Conservation (phyloP, 2,113 vertebrate species). For the Corynorhinus townsendii region DNA sequence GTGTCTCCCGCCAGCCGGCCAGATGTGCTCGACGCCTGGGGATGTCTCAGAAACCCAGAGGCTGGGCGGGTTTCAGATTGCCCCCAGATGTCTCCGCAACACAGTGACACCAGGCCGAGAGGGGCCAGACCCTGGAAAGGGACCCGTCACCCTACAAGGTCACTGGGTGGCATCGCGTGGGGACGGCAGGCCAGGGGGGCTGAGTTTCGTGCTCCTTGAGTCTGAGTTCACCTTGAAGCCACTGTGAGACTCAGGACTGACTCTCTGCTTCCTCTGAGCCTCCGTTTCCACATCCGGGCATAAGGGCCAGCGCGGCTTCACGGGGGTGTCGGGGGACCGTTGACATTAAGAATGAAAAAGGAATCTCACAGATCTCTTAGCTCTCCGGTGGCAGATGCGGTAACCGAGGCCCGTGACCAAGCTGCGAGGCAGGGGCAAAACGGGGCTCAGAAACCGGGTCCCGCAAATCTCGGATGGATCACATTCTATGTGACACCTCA, state of each 20-base stretch:
- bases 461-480: not conserved
- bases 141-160: not conserved
- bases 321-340: not conserved
- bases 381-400: not conserved
- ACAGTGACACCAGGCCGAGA: not conserved
- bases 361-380: not conserved
- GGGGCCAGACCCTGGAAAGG: not conserved
- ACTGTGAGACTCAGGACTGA: fast-evolving
- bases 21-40: not conserved
- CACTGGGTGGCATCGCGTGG: fast-evolving
- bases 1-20: not conserved
- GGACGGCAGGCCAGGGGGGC: fast-evolving
- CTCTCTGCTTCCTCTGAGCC: not conserved
- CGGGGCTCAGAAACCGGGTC: not conserved
- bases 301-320: not conserved
- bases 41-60: not conserved
- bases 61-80: not conserved
- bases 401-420: fast-evolving
- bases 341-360: not conserved
- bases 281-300: not conserved
- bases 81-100: not conserved
- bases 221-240: not conserved
- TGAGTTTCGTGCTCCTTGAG: not conserved
- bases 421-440: fast-evolving
- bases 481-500: fast-evolving